phyloP scores from a whole-genome alignment of 2,113 vertebrate genomes.

The Ovis aries region ARS-UI_Ramb_v3.0 NC_056066.1:48219001-48219500 shows the following conservation, averaged over 20 bases:
- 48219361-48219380: background rate
- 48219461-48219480: background rate
- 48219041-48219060: background rate
- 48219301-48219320: background rate
- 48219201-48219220: background rate
- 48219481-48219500: conserved; percentile 11
- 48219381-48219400: background rate
- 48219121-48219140: background rate
- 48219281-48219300: background rate
- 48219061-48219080: background rate
- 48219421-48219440: background rate
- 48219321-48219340: background rate
- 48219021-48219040: background rate
- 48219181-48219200: background rate
- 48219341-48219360: background rate
- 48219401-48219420: background rate
- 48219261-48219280: background rate
- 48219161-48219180: background rate
- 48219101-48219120: background rate
- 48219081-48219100: background rate
- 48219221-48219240: background rate
- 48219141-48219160: background rate
- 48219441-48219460: background rate
- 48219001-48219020: background rate
- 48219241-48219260: background rate